Percentiles rank a stretch among this genome's conserved stretches.
These are phyloP conservation scores for Meandrina meandrites DNA, from an alignment of 92 coral and sea anemone genomes.

Conservation along the genomic window DNA sequence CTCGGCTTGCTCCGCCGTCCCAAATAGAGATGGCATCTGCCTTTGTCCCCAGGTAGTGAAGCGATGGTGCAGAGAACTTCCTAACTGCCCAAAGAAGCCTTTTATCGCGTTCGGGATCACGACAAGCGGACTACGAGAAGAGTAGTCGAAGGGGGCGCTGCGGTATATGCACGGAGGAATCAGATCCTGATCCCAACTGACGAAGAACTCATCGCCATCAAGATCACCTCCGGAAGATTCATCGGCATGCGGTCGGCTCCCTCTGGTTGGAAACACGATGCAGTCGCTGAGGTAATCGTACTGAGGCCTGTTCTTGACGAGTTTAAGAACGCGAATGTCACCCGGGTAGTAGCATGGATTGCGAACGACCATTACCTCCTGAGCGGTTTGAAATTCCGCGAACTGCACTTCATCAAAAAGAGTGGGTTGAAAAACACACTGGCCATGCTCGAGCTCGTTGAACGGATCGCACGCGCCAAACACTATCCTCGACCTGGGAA, in stretches of 20 bases:
- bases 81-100: conserved; percentile 24
- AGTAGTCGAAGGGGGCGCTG: conserved; percentile 74
- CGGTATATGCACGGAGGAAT: conserved; percentile 67
- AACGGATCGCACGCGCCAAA: conserved; percentile 95
- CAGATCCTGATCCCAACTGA: conserved; percentile 87
- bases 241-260: conserved; percentile 92
- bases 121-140: conserved; percentile 43
- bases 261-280: conserved; percentile 85
- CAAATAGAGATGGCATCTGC: conserved; percentile 64
- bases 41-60: conserved; percentile 59
- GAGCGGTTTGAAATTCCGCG: conserved; percentile 46
- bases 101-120: conserved; percentile 23
- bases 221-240: conserved; percentile 91
- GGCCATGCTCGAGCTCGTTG: conserved; percentile 75
- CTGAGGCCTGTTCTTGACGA: conserved; percentile 56
- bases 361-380: conserved; percentile 68
- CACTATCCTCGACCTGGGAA: conserved; percentile 87
- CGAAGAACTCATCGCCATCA: conserved; percentile 93
- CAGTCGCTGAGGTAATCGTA: conserved; percentile 85
- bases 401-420: conserved; percentile 65
- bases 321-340: conserved; percentile 82
- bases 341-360: conserved; percentile 93
- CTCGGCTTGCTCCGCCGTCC: conserved; percentile 69
- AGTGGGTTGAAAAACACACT: conserved; percentile 92
- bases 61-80: conserved; percentile 26